Percentiles rank a stretch among this genome's conserved stretches.
Conservation (phyloP, 2,113 vertebrate genomes). For the Oryzias celebensis region DNA sequence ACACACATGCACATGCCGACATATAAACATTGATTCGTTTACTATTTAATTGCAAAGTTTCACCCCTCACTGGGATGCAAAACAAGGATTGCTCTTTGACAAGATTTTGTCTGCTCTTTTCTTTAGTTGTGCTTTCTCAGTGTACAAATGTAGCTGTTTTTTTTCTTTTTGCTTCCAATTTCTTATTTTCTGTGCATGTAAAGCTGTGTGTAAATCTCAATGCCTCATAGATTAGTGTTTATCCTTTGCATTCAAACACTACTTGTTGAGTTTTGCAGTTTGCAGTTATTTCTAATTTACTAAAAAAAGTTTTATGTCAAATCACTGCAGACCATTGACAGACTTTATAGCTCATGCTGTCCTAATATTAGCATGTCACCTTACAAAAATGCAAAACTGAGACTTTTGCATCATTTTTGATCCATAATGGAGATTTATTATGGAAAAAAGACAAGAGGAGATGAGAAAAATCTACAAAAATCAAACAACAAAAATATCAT, state of each 20-base stretch:
- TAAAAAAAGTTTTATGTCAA: conserved; percentile 14
- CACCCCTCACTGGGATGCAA: conserved; percentile 12
- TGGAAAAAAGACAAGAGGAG: background rate
- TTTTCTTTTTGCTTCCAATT: conserved; percentile 11
- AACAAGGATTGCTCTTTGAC: conserved; percentile 42
- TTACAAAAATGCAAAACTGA: no score
- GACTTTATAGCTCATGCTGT: background rate
- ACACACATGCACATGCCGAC: conserved; percentile 66
- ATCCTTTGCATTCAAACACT: conserved; percentile 28
- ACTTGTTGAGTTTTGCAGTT: conserved; percentile 12
- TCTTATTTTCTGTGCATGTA: conserved; percentile 14
- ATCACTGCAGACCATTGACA: conserved; percentile 13
- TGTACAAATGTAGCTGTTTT: conserved; percentile 10
- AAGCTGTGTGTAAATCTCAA: conserved; percentile 27
- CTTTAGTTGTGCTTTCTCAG: conserved; percentile 30
- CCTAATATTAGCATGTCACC: no score
- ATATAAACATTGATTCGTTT: conserved; percentile 72
- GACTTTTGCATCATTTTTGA: background rate
- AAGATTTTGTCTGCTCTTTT: conserved; percentile 41
- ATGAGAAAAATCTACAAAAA: background rate
- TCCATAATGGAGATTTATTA: conserved; percentile 9
- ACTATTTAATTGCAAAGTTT: conserved; percentile 73
- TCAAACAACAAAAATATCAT: background rate
- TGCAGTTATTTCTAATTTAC: conserved; percentile 7
- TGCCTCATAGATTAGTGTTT: conserved; percentile 37